Evolutionary conservation across 92 coral and sea anemone species (phyloP).

Genomic region (Micromussa lordhowensis): DNA sequence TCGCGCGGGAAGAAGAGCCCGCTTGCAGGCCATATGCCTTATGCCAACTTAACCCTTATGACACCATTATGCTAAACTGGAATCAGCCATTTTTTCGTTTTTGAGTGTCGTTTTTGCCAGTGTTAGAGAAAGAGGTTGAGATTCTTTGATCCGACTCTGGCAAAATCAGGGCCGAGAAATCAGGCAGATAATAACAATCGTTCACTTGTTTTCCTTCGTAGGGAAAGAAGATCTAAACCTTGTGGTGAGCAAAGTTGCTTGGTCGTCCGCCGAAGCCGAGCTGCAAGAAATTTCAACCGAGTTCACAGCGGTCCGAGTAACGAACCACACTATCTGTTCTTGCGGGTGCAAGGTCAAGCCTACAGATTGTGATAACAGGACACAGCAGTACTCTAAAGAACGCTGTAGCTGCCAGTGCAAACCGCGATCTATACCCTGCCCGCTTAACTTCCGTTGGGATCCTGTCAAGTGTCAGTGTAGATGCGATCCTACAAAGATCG

Average conservation of each 20-base stretch:
- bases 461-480: conserved; percentile 41
- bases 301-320: conserved; percentile 26
- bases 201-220: background rate
- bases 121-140: background rate
- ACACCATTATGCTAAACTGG: background rate
- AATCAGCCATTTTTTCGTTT: background rate
- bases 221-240: conserved; percentile 23
- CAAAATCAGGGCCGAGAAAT: background rate
- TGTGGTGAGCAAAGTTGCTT: conserved; percentile 17
- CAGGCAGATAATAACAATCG: background rate
- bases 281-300: background rate
- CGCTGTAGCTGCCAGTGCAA: conserved; percentile 45
- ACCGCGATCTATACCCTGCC: background rate
- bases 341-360: conserved; percentile 71
- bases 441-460: conserved; percentile 12
- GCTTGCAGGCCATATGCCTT: no score
- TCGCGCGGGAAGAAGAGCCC: no score
- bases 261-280: conserved; percentile 16
- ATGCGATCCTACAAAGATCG: background rate
- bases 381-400: conserved; percentile 46
- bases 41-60: no score
- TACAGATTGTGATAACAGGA: conserved; percentile 68
- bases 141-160: background rate
- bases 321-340: conserved; percentile 77
- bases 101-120: background rate